Evolutionary conservation across 2,888 invertebrate genomes (phyloP).

Genomic region (Agonopterix heracliana): DNA sequence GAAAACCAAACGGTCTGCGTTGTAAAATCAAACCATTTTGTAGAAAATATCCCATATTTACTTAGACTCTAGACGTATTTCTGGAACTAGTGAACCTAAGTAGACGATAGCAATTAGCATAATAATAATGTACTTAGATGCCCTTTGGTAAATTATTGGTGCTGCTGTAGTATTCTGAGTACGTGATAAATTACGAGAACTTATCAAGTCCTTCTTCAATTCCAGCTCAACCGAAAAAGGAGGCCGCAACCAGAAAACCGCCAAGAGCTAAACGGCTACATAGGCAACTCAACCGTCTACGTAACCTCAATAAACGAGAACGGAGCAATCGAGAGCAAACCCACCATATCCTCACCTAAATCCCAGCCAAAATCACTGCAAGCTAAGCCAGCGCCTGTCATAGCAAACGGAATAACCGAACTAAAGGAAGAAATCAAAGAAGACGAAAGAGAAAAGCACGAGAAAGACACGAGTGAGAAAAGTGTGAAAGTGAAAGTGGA

Average conservation of each 20-base stretch:
- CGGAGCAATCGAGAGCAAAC: slow-evolving; percentile 66
- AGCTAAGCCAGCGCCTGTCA: slow-evolving; percentile 63
- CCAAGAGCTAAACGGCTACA: slow-evolving; percentile 86
- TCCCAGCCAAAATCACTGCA: slow-evolving; percentile 62
- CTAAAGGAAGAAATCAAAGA: slow-evolving; percentile 41
- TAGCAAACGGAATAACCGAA: slow-evolving; percentile 58
- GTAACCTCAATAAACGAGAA: slow-evolving; percentile 83
- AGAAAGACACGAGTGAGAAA: slow-evolving; percentile 64
- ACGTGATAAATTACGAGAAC: too few species aligned
- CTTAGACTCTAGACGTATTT: too few species aligned
- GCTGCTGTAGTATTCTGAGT: too few species aligned
- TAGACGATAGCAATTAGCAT: too few species aligned
- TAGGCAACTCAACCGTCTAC: slow-evolving; percentile 88
- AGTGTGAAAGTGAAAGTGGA: slow-evolving; percentile 46
- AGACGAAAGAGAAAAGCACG: slow-evolving; percentile 56
- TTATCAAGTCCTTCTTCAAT: slow-evolving; percentile 15
- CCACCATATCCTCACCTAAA: slow-evolving; percentile 66
- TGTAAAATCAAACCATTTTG: too few species aligned
- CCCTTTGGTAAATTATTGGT: too few species aligned
- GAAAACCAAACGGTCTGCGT: too few species aligned
- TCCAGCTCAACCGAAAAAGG: slow-evolving; percentile 74
- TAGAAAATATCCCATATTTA: too few species aligned
- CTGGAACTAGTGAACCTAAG: too few species aligned
- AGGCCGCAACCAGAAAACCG: slow-evolving; percentile 66
- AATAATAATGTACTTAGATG: too few species aligned